Evolutionary conservation across 2,113 vertebrate species (phyloP).

Genomic region (Numida meleagris): DNA sequence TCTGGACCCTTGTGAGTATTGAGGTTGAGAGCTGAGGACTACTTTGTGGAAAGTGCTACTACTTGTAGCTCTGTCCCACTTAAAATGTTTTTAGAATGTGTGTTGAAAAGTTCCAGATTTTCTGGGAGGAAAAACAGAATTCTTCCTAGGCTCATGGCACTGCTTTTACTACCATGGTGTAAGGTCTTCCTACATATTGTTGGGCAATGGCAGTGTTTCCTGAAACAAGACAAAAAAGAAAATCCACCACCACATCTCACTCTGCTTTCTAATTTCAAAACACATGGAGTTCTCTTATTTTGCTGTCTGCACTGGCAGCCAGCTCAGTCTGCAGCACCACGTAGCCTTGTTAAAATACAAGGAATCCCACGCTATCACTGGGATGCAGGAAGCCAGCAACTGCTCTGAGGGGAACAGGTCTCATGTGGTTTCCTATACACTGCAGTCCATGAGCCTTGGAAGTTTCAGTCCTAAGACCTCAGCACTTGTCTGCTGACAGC

Average conservation of each 20-base stretch:
- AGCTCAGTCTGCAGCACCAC: neutral
- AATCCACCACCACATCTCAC: neutral
- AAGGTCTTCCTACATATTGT: neutral
- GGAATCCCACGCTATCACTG: neutral
- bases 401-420: rapidly evolving
- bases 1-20: neutral
- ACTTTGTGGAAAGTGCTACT: neutral
- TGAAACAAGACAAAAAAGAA: neutral
- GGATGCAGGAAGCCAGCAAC: neutral
- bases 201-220: neutral
- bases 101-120: neutral
- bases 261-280: neutral
- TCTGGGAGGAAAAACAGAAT: neutral
- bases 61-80: neutral
- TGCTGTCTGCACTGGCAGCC: neutral
- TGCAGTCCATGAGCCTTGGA: neutral
- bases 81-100: rapidly evolving
- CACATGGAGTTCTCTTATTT: neutral
- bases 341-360: neutral
- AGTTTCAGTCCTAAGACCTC: neutral
- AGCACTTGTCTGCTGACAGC: neutral
- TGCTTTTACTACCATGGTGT: neutral
- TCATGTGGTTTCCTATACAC: neutral
- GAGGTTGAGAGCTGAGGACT: neutral
- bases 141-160: neutral